Base-by-base conservation (phyloP, 2,888 invertebrate genomes). In the Actias luna region DNA sequence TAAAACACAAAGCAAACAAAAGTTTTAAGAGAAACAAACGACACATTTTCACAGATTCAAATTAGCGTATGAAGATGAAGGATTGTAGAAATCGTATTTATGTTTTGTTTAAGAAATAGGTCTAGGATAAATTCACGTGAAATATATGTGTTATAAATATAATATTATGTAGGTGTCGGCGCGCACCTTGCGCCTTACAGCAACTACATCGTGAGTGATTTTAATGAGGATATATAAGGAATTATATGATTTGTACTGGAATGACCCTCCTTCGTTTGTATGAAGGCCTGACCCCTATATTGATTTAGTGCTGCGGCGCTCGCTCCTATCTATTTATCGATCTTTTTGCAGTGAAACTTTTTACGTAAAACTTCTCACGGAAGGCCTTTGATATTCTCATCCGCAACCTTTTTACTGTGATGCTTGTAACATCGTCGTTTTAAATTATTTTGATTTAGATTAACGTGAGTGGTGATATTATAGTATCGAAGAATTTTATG, bases 271-370 rank as follows among this genome's bases (percentile, higher is more conserved):
- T 82, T 81, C 77, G 75, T 75, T 68, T 70, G 75, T 78, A 80
- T 80, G 88, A 92, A 92, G 92, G 92, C 79, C 87, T 88, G 81
- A 87, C 92, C 92, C 92, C 88, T 90, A 92, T 92, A 82, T 78
- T 70, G 72, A 66, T 69, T 64, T 77, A 85, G 83, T 72, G 87
- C 78, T 75, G 84, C 55, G 75, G 52, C 65, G 14, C 46, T 14
- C 31, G 57, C 63, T 36, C 59, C 58, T 66, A 61, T 62, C 36
- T 31, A 59, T 12, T 12, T 50, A 50, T 50, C 46, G 25, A 25
- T 22, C n/a, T n/a, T n/a, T n/a, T n/a, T n/a, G n/a, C n/a, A n/a
- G n/a, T n/a, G n/a, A n/a, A n/a, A n/a, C n/a, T n/a, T n/a, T n/a
- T n/a, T n/a, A n/a, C n/a, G n/a, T n/a, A n/a, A n/a, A n/a, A n/a